Evolutionary conservation across 2,888 invertebrate genomes (phyloP).

Genomic region (Tortricodes alternella): DNA sequence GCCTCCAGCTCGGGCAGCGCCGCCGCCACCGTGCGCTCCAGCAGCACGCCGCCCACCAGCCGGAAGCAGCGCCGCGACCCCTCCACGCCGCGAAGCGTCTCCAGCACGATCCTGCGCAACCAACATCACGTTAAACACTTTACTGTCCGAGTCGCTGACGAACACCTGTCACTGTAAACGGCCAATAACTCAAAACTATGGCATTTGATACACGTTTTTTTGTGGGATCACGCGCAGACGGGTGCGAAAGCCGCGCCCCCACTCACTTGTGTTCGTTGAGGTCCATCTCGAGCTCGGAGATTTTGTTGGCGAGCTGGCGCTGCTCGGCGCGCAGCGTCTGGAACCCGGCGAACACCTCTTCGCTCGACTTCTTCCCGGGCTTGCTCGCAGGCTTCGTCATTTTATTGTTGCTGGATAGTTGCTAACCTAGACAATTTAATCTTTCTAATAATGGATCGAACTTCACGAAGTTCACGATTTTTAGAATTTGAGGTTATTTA

Average conservation of each 20-base stretch:
- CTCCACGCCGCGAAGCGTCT: slow-evolving; percentile 93
- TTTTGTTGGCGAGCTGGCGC: slow-evolving; percentile 91
- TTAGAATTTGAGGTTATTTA: background rate
- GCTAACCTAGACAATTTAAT: background rate
- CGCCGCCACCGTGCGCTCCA: slow-evolving; percentile 95
- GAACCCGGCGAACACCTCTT: slow-evolving; percentile 94
- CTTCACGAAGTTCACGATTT: background rate
- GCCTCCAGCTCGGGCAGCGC: slow-evolving; percentile 92
- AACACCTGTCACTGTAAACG: slow-evolving; percentile 6
- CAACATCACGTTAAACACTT: too few species aligned
- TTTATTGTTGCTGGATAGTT: slow-evolving; percentile 2
- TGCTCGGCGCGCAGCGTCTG: slow-evolving; percentile 94
- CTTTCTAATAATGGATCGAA: too few species aligned
- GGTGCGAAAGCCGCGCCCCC: background rate
- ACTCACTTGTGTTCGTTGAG: slow-evolving; percentile 97
- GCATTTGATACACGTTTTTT: background rate
- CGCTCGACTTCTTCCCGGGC: slow-evolving; percentile 82
- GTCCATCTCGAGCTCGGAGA: slow-evolving; percentile 96
- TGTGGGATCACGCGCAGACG: background rate
- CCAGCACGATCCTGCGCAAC: slow-evolving; percentile 93
- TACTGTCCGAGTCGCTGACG: background rate
- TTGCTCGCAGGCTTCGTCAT: slow-evolving; percentile 65
- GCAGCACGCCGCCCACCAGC: slow-evolving; percentile 96
- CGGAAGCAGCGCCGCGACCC: slow-evolving; percentile 94
- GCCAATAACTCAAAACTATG: background rate